Base-by-base conservation (phyloP, 2,888 invertebrate species). In the Luffia ferchaultella region DNA sequence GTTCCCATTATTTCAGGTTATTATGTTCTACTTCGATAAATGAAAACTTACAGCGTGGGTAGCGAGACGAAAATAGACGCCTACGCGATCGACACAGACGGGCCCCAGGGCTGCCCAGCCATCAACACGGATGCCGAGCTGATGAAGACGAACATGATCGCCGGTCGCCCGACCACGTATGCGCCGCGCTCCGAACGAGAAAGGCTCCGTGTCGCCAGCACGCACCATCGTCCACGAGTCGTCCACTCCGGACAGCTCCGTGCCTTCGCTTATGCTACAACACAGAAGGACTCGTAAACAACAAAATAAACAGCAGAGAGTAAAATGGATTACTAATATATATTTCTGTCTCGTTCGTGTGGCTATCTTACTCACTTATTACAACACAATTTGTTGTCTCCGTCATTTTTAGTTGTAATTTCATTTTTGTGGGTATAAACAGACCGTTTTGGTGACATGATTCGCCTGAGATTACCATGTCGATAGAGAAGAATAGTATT, bases 61-160 rank as follows among this genome's bases (percentile, higher is more conserved):
- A 0, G 90, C 88, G 55, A 89, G 88, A n/a, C 95, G 79, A 69
- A 98, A 98, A 82, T 93, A 98, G 44, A 93, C 89, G 1, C 98
- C 98, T 18, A 98, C 97, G 71, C 94, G 91, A 76, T 99, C 98
- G 0, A 99, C 94, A 7, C 96, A 94, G 16, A 99, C 93, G 1
- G 98, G 96, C 58, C 91, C 90, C 48, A 95, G 89, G 58, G 87
- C 79, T 56, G 90, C 87, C 96, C 97, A 98, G 49, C 96, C 96
- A 59, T 95, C 93, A 18, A 98, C 91, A 50, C 92, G 88, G 42
- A 98, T 92, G 42, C 91, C 88, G 55, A 99, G 87, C 74, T 97
- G 96, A 82, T 96, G 96, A 63, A 93, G 87, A 62, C 90, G 87
- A 58, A 91, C 85, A 63, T 89, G 88, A 69, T 93, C 93, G 0